Evolutionary conservation across 2,888 invertebrate genomes (phyloP).

Genomic region (Polyommatus icarus): DNA sequence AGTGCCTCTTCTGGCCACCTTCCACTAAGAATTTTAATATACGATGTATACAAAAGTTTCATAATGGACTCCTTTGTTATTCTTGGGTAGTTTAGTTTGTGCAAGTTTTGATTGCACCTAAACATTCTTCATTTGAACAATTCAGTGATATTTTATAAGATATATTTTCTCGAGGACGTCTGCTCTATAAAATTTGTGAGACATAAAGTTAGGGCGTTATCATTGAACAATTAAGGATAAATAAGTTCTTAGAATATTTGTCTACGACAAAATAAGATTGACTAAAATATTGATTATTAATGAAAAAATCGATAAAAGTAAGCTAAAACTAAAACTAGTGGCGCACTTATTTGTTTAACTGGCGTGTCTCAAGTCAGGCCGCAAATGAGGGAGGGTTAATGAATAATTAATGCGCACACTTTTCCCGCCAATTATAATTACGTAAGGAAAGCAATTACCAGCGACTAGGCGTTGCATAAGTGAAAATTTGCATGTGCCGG

Average conservation of each 20-base stretch:
- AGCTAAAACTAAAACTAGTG: constrained; percentile 60
- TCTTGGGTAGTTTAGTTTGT: constrained; percentile 12
- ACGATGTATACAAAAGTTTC: constrained; percentile 14
- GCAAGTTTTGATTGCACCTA: not conserved
- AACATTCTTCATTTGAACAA: not conserved
- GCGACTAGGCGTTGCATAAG: constrained; percentile 45
- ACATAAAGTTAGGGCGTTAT: too few species aligned
- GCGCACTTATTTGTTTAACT: constrained; percentile 61
- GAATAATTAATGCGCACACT: constrained; percentile 76
- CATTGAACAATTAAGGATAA: not conserved
- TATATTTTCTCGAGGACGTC: not conserved
- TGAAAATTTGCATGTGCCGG: constrained; percentile 44
- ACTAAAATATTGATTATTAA: constrained; percentile 32
- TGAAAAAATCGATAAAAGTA: constrained; percentile 56
- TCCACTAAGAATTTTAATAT: constrained; percentile 19
- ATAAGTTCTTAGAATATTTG: not conserved
- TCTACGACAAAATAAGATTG: not conserved
- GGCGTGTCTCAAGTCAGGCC: constrained; percentile 67
- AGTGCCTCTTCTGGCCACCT: constrained; percentile 16
- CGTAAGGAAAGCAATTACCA: constrained; percentile 71
- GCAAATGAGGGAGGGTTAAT: constrained; percentile 71
- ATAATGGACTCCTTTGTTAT: constrained; percentile 19
- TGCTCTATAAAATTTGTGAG: not conserved
- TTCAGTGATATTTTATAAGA: not conserved
- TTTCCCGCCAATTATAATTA: constrained; percentile 75